Evolutionary conservation across 30 jellyfish, hydroid and myxozoan genomes (phyloP).

Genomic region (Cassiopea xamachana): DNA sequence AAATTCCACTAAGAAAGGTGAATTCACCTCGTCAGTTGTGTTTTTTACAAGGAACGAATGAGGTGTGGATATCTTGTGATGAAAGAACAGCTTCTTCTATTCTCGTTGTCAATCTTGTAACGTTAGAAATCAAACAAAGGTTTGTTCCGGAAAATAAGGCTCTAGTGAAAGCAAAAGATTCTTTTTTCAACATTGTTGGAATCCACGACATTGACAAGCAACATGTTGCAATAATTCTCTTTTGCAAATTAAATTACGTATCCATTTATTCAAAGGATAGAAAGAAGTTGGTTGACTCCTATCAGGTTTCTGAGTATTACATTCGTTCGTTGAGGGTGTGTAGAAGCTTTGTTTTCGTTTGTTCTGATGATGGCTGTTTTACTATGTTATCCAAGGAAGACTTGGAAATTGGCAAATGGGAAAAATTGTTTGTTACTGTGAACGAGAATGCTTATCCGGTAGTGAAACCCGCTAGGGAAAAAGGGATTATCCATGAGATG

Average conservation of each 20-base stretch:
- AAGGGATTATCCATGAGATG: conserved; percentile 49
- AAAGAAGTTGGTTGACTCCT: conserved; percentile 41
- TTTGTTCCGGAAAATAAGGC: conserved; percentile 39
- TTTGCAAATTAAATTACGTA: conserved; percentile 78
- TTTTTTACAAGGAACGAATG: conserved; percentile 33
- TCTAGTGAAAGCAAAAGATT: conserved; percentile 35
- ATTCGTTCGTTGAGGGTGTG: conserved; percentile 68
- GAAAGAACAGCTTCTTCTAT: conserved; percentile 74
- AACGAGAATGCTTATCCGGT: conserved; percentile 4
- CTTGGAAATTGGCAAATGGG: not conserved
- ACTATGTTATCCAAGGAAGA: conserved; percentile 48
- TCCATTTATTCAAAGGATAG: conserved; percentile 51
- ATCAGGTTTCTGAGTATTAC: conserved; percentile 46
- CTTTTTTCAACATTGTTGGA: conserved; percentile 29
- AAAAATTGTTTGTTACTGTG: conserved; percentile 24
- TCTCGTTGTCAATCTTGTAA: conserved; percentile 59
- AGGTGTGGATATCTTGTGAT: conserved; percentile 88
- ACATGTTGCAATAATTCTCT: conserved; percentile 78
- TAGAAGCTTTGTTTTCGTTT: conserved; percentile 61
- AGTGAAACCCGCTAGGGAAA: conserved; percentile 22
- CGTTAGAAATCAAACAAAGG: conserved; percentile 28
- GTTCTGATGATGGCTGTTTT: conserved; percentile 76
- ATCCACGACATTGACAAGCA: conserved; percentile 59
- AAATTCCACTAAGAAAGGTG: conserved; percentile 35
- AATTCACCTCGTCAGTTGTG: conserved; percentile 86